Base-by-base conservation (phyloP, 2,888 invertebrate genomes). In the Platycheirus rosarum region DNA sequence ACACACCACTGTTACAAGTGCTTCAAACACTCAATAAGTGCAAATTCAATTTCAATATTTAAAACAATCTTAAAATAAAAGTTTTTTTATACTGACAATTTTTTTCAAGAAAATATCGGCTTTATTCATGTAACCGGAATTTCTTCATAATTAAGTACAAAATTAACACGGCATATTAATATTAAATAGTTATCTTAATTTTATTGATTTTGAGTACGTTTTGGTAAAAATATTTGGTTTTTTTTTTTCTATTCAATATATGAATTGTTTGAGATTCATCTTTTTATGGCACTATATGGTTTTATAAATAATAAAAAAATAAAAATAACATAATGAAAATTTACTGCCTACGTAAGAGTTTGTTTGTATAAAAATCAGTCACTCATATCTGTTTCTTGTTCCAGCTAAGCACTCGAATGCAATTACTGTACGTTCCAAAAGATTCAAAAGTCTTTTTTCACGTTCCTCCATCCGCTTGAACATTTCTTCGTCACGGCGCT, bases 401-500 rank as follows among this genome's bases (percentile, higher is more conserved):
- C 86, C 84, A 68, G 89, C 90, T 77, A 90, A 85, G 71, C 87
- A 85, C 85, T 90, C 90, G 70, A 90, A 89, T 80, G 90, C 90
- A 68, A 89, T 86, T 48, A 90, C 90, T n/a, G 91, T 89, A 49
- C 90, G 88, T 84, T 90, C 90, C 23, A 90, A 85, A 26, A 90
- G 86, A 79, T 87, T 87, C 71, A 90, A 86, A 7, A 90, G 85
- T 60, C 90, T 88, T 84, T 90, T 90, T 77, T 90, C 91, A 1
- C 90, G 88, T 13, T 90, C 89, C 85, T 90, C 90, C 91, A 90
- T 89, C 0, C 89, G 88, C 69, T 89, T 88, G 5, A 89, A 86
- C 75, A 90, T 86, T 84, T 89, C 89, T 63, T 90, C 90, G 71
- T 90, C 91, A 0, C 90, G 88, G 35, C 89, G 90, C 73, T 90